A percentile compares a stretch with the other conserved stretches of the same genome.
These are phyloP conservation scores for Zonitis immaculata DNA, from an alignment of 2,888 invertebrate genomes.

Conservation along the genomic window DNA sequence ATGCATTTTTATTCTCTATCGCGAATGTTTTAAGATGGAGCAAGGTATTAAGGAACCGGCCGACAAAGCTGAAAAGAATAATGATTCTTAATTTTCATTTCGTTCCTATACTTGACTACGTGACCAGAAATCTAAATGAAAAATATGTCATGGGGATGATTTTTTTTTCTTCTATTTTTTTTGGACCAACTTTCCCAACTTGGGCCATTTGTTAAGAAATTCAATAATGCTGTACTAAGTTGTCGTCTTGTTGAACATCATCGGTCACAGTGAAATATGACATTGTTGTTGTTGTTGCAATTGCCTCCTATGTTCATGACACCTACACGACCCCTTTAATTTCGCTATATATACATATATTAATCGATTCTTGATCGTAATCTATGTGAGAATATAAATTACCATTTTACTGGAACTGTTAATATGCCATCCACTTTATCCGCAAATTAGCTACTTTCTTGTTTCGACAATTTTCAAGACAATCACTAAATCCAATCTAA, in stretches of 20 bases:
- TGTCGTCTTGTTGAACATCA: conserved; percentile 48
- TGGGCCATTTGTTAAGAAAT: conserved; percentile 49
- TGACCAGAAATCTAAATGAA: conserved; percentile 46
- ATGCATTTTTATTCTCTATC: conserved; percentile 48
- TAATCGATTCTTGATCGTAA: conserved; percentile 33
- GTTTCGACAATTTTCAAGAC: neutral
- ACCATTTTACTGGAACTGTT: conserved; percentile 37
- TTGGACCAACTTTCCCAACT: conserved; percentile 43
- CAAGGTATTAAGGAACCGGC: conserved; percentile 48
- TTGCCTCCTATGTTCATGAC: conserved; percentile 8
- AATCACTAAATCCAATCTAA: neutral
- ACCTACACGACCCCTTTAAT: conserved; percentile 1
- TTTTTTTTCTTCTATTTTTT: conserved; percentile 48
- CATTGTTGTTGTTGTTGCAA: conserved; percentile 30
- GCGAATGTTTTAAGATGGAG: conserved; percentile 46
- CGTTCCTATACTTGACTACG: conserved; percentile 49
- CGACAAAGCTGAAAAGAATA: conserved; percentile 51
- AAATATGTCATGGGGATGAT: conserved; percentile 47
- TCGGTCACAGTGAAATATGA: conserved; percentile 48
- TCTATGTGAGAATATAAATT: conserved; percentile 40
- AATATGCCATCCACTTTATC: conserved; percentile 35
- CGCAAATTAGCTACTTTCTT: neutral
- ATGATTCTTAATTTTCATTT: conserved; percentile 52
- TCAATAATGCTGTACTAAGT: conserved; percentile 49
- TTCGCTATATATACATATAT: too few relatives aligned